Conservation (phyloP, 2,797 vertebrate genomes). For the Loriculus beryllinus region DNA sequence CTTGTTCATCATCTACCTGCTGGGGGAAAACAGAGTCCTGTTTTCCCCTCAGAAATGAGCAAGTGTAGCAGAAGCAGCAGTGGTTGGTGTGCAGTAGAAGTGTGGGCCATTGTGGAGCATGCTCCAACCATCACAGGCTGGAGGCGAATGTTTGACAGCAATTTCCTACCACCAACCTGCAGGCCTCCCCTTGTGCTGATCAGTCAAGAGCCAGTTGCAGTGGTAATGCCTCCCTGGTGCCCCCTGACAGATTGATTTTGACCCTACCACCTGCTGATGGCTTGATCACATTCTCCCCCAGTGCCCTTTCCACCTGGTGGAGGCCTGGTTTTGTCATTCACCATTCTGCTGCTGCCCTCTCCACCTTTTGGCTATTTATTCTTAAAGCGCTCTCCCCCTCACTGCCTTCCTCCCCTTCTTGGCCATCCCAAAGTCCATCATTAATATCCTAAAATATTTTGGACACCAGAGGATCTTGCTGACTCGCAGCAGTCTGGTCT, state of each 20-base stretch:
- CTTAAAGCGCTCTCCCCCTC: not conserved
- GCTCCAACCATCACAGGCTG: not conserved
- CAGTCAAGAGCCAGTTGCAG: not conserved
- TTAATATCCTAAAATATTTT: not conserved
- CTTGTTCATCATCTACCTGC: not conserved
- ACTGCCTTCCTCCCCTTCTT: not conserved
- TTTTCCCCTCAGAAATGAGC: not conserved
- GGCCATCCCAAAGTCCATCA: not conserved
- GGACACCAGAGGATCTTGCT: not conserved
- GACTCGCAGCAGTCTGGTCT: not conserved
- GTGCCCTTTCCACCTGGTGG: not conserved
- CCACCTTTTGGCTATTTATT: not conserved
- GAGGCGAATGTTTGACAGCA: not conserved
- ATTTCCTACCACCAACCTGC: not conserved
- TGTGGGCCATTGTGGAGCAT: rapidly evolving
- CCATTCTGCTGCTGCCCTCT: not conserved
- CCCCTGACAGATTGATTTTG: not conserved
- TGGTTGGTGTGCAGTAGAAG: too few relatives aligned
- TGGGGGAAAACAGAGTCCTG: not conserved
- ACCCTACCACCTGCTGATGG: conserved; percentile 44
- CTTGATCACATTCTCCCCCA: not conserved
- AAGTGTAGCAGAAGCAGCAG: not conserved
- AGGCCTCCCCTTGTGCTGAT: not conserved
- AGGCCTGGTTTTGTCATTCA: conserved; percentile 26
- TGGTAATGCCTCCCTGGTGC: not conserved